phyloP scores from a whole-genome alignment of 1,140 invertebrate species.

The Euwallacea fornicatus region DNA sequence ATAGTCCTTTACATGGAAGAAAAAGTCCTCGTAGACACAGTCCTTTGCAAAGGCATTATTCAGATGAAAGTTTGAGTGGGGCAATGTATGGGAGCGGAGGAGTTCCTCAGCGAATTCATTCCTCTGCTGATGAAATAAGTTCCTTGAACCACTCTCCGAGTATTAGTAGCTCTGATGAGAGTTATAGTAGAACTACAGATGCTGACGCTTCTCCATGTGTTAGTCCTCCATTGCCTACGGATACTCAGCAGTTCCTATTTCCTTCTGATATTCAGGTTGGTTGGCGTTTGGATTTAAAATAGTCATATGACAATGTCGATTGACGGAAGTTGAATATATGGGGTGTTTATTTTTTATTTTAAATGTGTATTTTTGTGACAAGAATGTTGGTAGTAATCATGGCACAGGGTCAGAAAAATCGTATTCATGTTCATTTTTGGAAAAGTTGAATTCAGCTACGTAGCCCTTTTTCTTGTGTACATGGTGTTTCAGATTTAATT shows the following conservation, averaged over 20 bases:
- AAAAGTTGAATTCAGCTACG: too few species aligned
- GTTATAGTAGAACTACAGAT: constrained; percentile 74
- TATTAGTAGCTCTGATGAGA: constrained; percentile 78
- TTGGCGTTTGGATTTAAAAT: constrained; percentile 20
- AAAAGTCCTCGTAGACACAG: constrained; percentile 49
- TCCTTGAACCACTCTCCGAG: constrained; percentile 76
- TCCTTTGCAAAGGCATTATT: constrained; percentile 60
- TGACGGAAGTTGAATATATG: background rate
- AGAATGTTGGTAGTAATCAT: too few species aligned
- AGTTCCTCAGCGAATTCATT: constrained; percentile 62
- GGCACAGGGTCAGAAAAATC: too few species aligned
- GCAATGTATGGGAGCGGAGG: constrained; percentile 49
- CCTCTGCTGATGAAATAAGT: constrained; percentile 78
- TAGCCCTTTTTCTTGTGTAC: too few species aligned
- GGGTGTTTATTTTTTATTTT: background rate
- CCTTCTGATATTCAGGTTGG: constrained; percentile 62
- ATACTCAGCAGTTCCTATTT: constrained; percentile 61
- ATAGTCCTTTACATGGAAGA: constrained; percentile 50
- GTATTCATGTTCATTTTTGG: too few species aligned
- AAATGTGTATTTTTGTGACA: too few species aligned
- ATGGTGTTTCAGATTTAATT: too few species aligned
- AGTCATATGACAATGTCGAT: background rate
- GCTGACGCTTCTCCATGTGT: constrained; percentile 65
- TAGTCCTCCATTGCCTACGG: constrained; percentile 58
- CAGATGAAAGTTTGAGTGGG: constrained; percentile 63